Conservation (phyloP, 2,888 invertebrate genomes). For the Agrochola lychnidis region DNA sequence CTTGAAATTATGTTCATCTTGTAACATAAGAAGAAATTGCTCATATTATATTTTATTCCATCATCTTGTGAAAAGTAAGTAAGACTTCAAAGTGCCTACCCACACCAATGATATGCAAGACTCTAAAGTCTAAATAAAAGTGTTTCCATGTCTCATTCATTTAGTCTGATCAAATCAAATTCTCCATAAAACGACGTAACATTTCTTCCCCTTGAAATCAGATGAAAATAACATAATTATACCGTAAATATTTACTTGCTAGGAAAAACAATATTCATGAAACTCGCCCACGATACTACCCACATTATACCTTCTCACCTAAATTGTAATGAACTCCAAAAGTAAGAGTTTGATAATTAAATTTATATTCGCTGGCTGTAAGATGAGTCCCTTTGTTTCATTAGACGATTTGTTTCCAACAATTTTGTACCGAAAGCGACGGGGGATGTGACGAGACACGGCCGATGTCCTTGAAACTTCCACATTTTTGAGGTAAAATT, state of each 20-base stretch:
- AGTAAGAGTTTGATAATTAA: conserved; percentile 77
- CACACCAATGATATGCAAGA: background rate
- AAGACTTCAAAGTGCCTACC: background rate
- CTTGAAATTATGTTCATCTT: background rate
- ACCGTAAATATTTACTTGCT: background rate
- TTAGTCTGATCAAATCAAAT: conserved; percentile 7
- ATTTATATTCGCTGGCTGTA: conserved; percentile 76
- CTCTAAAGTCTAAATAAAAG: background rate
- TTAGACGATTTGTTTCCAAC: conserved; percentile 75
- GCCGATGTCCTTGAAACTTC: conserved; percentile 42
- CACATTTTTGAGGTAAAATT: conserved; percentile 47
- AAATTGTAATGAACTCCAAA: conserved; percentile 76
- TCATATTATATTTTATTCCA: conserved; percentile 10
- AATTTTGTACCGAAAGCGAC: conserved; percentile 58
- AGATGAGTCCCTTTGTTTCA: conserved; percentile 78
- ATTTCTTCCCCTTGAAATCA: background rate
- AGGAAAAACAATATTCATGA: conserved; percentile 14
- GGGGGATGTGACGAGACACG: conserved; percentile 37
- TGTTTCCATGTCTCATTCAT: background rate
- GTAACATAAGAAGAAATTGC: background rate
- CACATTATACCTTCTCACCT: conserved; percentile 40
- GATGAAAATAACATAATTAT: background rate
- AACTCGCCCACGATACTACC: conserved; percentile 27
- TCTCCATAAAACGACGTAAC: background rate
- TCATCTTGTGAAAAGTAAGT: background rate